These are phyloP conservation scores for Orius insidiosus DNA, from an alignment of 1,140 invertebrate species.

Conservation along the genomic window DNA sequence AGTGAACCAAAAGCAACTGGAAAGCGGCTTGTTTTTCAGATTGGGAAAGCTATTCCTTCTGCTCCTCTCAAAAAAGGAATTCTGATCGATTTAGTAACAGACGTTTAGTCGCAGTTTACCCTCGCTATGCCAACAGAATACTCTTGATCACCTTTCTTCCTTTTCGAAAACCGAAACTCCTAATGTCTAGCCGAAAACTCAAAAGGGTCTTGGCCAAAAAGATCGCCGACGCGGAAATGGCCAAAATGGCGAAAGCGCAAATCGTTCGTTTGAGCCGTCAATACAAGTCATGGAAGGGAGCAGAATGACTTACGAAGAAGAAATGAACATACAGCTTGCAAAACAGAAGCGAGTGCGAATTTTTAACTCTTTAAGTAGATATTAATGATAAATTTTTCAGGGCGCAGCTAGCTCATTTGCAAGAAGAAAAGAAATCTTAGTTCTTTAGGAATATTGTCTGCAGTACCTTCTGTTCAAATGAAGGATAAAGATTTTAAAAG, in stretches of 20 bases:
- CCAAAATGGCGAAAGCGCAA: slow-evolving; percentile 11
- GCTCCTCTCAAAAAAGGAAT: no score
- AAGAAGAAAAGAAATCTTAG: slow-evolving; percentile 6
- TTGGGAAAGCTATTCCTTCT: no score
- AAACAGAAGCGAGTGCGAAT: slow-evolving; percentile 7
- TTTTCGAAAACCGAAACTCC: no score
- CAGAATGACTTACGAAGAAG: slow-evolving; percentile 11
- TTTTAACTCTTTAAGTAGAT: background rate
- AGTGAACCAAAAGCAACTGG: no score
- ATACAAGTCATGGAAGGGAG: slow-evolving; percentile 15
- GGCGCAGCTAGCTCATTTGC: slow-evolving; percentile 6
- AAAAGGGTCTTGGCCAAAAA: no score
- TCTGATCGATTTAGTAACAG: no score
- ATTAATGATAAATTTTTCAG: background rate
- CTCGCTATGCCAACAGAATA: no score
- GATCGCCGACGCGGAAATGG: no score
- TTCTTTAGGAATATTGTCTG: background rate
- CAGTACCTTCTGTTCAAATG: background rate
- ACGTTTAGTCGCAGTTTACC: no score
- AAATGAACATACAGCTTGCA: slow-evolving; percentile 9
- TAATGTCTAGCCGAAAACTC: no score
- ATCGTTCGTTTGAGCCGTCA: slow-evolving; percentile 9
- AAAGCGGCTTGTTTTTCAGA: no score
- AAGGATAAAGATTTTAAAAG: slow-evolving; percentile 1
- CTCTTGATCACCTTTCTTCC: no score